Evolutionary conservation across 2,797 vertebrate species (phyloP).

Genomic region (Crossoptilon crossoptilon): DNA sequence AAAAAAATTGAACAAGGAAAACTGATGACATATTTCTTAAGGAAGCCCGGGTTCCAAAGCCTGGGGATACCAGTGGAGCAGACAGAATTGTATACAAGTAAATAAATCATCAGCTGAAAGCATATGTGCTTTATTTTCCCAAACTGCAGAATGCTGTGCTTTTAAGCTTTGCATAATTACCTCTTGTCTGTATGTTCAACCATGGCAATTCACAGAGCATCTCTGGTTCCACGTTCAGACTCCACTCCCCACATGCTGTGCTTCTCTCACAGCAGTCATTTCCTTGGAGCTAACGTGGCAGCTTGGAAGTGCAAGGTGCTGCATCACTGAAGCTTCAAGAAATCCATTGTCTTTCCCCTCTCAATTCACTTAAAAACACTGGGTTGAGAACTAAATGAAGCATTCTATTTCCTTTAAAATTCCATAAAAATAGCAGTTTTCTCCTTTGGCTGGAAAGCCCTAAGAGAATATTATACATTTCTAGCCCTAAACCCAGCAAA

Average conservation of each 20-base stretch:
- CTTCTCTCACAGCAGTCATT: neutral
- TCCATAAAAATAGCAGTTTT: neutral
- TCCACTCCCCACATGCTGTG: neutral
- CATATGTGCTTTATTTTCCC: neutral
- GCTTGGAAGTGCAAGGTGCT: neutral
- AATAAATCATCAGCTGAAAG: conserved; percentile 31
- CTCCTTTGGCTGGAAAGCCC: neutral
- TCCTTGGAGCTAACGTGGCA: neutral
- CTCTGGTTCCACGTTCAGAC: neutral
- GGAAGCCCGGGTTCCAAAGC: conserved; percentile 1
- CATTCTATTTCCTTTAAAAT: neutral
- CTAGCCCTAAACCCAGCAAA: neutral
- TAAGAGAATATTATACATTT: neutral
- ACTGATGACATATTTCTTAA: neutral
- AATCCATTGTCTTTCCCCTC: neutral
- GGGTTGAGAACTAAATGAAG: neutral
- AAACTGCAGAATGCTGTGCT: neutral
- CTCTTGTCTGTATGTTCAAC: neutral
- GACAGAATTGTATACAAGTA: neutral
- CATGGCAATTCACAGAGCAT: neutral
- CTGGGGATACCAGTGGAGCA: neutral
- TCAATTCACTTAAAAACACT: neutral
- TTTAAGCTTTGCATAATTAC: neutral
- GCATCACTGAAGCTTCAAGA: neutral
- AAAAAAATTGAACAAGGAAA: neutral